Evolutionary conservation across 2,888 invertebrate genomes (phyloP).

Genomic region (Gymnoscelis rufifasciata): DNA sequence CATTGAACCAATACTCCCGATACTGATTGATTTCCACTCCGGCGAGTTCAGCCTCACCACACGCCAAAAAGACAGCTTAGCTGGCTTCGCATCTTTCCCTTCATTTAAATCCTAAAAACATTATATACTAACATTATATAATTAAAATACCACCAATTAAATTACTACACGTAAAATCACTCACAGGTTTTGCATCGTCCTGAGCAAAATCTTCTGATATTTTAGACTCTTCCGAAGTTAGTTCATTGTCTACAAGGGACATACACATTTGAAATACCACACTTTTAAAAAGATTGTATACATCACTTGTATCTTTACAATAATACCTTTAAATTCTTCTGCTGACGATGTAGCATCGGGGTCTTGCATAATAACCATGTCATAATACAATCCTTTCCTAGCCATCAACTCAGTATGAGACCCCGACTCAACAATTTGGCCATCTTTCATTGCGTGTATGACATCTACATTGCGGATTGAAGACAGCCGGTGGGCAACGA

Average conservation of each 20-base stretch:
- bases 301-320: too few species aligned
- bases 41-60: conserved; percentile 79
- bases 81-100: conserved; percentile 23
- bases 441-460: conserved; percentile 74
- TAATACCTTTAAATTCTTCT: conserved; percentile 28
- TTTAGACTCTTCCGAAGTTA: conserved; percentile 28
- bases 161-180: too few species aligned
- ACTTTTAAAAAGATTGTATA: too few species aligned
- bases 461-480: conserved; percentile 82
- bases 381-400: conserved; percentile 79
- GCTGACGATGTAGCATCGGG: conserved; percentile 22
- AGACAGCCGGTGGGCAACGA: conserved; percentile 88
- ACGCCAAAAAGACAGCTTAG: conserved; percentile 52
- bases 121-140: neutral
- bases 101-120: conserved; percentile 26
- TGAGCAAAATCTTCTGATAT: conserved; percentile 22
- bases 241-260: neutral
- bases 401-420: conserved; percentile 82
- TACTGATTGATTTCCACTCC: conserved; percentile 80
- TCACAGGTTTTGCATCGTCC: conserved; percentile 17
- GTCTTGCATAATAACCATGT: conserved; percentile 80
- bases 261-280: too few species aligned
- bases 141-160: neutral
- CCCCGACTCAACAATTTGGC: conserved; percentile 82
- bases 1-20: conserved; percentile 78